Percentiles rank a stretch among this genome's conserved stretches.
Conservation (phyloP, 2,113 vertebrate species). For the Empidonax traillii region DNA sequence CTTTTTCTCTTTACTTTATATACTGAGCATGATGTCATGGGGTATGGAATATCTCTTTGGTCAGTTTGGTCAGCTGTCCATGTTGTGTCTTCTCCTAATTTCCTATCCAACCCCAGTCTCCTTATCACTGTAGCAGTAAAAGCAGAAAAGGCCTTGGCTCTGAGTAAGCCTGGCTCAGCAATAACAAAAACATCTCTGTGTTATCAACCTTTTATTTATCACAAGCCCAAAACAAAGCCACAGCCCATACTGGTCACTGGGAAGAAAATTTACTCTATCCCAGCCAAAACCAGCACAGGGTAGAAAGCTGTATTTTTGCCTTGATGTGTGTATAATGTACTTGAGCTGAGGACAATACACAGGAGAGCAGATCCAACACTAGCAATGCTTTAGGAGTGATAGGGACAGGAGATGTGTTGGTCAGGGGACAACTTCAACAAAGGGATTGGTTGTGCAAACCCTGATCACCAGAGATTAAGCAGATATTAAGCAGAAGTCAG, state of each 20-base stretch:
- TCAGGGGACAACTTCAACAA: not conserved
- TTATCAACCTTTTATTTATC: not conserved
- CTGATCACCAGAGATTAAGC: not conserved
- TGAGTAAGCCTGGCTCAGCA: not conserved
- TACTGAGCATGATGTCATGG: not conserved
- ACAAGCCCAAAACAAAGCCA: not conserved
- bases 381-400: not conserved
- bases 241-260: not conserved
- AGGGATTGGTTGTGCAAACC: rapidly evolving
- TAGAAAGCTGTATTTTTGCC: not conserved
- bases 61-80: not conserved
- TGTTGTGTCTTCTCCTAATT: not conserved
- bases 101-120: not conserved
- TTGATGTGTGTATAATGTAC: not conserved
- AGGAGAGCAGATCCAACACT: not conserved
- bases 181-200: not conserved
- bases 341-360: not conserved
- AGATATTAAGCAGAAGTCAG: not conserved
- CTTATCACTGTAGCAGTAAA: not conserved
- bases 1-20: not conserved
- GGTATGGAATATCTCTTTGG: not conserved
- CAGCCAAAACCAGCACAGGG: not conserved
- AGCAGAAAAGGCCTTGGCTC: not conserved
- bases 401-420: not conserved
- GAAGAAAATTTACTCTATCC: not conserved